Evolutionary conservation across 2,113 vertebrate genomes (phyloP).

Genomic region (Nesospiza acunhae): DNA sequence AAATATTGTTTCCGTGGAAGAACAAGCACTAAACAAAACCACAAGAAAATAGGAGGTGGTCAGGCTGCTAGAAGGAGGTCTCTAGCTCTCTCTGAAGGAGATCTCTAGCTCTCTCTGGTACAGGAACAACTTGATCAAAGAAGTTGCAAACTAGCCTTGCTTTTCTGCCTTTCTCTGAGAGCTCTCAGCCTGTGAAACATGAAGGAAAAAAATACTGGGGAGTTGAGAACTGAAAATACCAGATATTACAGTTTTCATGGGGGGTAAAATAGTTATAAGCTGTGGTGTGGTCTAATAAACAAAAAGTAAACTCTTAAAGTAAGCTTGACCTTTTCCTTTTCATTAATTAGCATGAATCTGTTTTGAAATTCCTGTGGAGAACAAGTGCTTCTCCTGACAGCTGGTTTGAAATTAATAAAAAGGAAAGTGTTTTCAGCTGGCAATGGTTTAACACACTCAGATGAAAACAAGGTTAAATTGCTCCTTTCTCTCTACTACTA

Average conservation of each 20-base stretch:
- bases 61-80: background rate
- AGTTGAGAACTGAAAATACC: background rate
- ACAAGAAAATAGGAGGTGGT: background rate
- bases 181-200: background rate
- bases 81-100: background rate
- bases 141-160: background rate
- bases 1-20: background rate
- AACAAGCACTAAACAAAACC: background rate
- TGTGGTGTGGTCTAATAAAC: background rate
- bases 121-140: background rate
- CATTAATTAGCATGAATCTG: background rate
- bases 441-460: background rate
- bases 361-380: slow-evolving; percentile 22
- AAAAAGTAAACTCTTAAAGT: background rate
- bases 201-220: background rate
- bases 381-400: slow-evolving; percentile 6
- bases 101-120: background rate
- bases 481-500: background rate
- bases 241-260: background rate
- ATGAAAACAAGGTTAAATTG: slow-evolving; percentile 24
- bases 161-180: background rate
- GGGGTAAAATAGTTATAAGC: background rate
- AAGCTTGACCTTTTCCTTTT: background rate
- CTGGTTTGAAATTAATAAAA: slow-evolving; percentile 46
- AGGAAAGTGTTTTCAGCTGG: slow-evolving; percentile 15